Percentiles rank a stretch among this genome's conserved stretches.
Evolutionary conservation across 30 jellyfish, hydroid and myxozoan genomes (phyloP).

Genomic region (Calvadosia cruxmelitensis): DNA sequence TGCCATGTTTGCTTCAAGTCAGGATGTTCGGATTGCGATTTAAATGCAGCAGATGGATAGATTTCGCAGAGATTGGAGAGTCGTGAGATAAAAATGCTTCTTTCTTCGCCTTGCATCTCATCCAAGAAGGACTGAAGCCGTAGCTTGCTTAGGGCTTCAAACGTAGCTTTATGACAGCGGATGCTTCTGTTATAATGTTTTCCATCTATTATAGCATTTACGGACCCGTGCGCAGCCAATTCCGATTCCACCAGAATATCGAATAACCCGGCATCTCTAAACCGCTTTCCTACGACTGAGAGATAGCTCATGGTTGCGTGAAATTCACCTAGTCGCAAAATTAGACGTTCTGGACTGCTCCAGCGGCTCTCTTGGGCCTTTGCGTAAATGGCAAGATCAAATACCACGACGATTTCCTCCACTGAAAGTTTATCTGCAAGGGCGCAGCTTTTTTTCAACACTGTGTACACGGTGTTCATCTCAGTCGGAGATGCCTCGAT

Average conservation of each 20-base stretch:
- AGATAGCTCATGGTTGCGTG: slow-evolving; percentile 31
- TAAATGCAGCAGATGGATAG: too few species aligned
- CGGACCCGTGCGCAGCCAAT: slow-evolving; percentile 34
- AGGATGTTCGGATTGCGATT: too few species aligned
- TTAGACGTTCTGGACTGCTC: slow-evolving; percentile 19
- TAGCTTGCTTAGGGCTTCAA: slow-evolving; percentile 33
- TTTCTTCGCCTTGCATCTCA: slow-evolving; percentile 11
- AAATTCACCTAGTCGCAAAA: slow-evolving; percentile 31
- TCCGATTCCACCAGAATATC: slow-evolving; percentile 40
- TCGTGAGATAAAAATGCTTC: too few species aligned
- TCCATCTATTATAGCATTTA: slow-evolving; percentile 31
- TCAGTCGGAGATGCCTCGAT: slow-evolving; percentile 19
- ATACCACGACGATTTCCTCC: slow-evolving; percentile 16
- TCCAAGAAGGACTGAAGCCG: slow-evolving; percentile 21
- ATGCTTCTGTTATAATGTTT: slow-evolving; percentile 36
- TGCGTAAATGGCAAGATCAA: slow-evolving; percentile 33
- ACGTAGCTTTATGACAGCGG: slow-evolving; percentile 29
- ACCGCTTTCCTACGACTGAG: slow-evolving; percentile 12
- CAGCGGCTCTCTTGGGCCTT: slow-evolving; percentile 31
- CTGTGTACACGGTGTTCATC: slow-evolving; percentile 7
- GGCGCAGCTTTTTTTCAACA: slow-evolving; percentile 16
- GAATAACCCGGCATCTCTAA: slow-evolving; percentile 29
- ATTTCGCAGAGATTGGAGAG: too few species aligned
- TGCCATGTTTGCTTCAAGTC: too few species aligned
- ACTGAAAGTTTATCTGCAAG: slow-evolving; percentile 8